phyloP scores from a whole-genome alignment of 1,140 invertebrate species.

The Medauroidea extradentata region DNA sequence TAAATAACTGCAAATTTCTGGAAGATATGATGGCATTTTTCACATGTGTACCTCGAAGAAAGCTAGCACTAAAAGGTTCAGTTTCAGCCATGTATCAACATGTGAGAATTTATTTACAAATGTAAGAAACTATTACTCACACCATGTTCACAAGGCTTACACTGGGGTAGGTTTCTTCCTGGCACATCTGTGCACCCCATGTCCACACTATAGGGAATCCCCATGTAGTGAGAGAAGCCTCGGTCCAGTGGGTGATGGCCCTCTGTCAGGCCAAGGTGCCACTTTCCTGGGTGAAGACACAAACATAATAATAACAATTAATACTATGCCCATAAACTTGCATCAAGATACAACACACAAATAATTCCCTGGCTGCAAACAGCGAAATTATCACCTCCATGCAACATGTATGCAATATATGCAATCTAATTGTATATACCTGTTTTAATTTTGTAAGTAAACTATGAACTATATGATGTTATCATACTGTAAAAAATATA shows the following conservation, averaged over 20 bases:
- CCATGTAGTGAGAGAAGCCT: slow-evolving; percentile 21
- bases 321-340: not conserved
- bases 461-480: too few species aligned
- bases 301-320: not conserved
- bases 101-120: too few species aligned
- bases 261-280: slow-evolving; percentile 18
- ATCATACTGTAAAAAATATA: not conserved
- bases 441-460: too few species aligned
- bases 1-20: too few species aligned
- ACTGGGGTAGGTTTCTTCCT: slow-evolving; percentile 17
- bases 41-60: too few species aligned
- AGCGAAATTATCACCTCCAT: not conserved
- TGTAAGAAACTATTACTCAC: not conserved
- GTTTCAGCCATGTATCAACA: too few species aligned
- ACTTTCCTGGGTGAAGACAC: slow-evolving; percentile 17
- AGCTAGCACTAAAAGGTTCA: too few species aligned
- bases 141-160: slow-evolving; percentile 12
- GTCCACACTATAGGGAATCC: slow-evolving; percentile 24
- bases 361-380: too few species aligned
- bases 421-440: not conserved
- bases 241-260: slow-evolving; percentile 18
- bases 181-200: slow-evolving; percentile 22
- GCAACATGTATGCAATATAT: not conserved
- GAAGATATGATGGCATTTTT: too few species aligned
- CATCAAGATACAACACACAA: too few species aligned